phyloP scores from a whole-genome alignment of 2,797 vertebrate genomes.

The Sphenodon punctatus region DNA sequence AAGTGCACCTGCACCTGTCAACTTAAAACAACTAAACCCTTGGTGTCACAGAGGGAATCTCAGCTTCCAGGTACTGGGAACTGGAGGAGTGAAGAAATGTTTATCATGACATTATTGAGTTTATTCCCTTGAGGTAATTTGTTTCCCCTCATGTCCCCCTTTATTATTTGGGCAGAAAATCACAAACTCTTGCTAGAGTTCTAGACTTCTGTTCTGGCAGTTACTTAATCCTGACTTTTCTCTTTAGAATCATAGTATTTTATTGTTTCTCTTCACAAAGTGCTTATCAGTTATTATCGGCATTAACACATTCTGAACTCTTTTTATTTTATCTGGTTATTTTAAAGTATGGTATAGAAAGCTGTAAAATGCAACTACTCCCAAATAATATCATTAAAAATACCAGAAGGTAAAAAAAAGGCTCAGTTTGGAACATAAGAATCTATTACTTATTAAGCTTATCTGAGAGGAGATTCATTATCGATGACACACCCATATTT shows the following conservation, averaged over 20 bases:
- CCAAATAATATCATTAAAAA: fast-evolving
- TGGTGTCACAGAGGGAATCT: too few relatives aligned
- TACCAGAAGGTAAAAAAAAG: not conserved
- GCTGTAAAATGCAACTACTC: too few relatives aligned
- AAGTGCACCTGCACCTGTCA: not conserved
- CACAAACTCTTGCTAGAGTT: not conserved
- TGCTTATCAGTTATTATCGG: not conserved
- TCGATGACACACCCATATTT: too few relatives aligned
- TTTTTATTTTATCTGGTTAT: not conserved
- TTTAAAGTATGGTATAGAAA: too few relatives aligned
- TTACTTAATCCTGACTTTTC: not conserved
- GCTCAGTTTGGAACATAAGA: not conserved
- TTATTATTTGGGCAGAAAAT: not conserved
- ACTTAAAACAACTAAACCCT: not conserved
- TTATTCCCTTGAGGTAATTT: not conserved
- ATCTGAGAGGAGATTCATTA: not conserved
- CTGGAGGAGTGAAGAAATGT: not conserved
- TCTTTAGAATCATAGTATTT: not conserved
- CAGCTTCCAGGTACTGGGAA: not conserved
- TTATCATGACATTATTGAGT: not conserved
- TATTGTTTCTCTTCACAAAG: not conserved
- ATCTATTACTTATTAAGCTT: not conserved
- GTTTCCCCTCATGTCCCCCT: not conserved
- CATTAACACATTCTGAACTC: not conserved
- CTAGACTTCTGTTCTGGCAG: not conserved